phyloP scores from a whole-genome alignment of 2,888 invertebrate species.

The Volucella zonaria region DNA sequence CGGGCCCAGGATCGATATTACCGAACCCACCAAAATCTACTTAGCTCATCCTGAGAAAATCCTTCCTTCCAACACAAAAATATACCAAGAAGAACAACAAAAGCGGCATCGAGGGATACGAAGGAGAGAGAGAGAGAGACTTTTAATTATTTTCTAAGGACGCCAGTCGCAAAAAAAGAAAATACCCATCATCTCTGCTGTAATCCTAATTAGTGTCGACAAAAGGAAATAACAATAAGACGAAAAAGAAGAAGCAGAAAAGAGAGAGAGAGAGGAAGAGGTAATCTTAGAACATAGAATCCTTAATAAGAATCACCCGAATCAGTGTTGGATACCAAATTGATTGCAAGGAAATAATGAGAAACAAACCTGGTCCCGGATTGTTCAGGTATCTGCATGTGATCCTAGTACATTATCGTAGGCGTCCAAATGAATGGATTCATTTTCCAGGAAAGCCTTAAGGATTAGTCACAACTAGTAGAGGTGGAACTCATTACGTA shows the following conservation, averaged over 20 bases:
- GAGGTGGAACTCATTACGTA: constrained; percentile 53
- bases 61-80: neutral
- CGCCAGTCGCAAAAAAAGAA: constrained; percentile 23
- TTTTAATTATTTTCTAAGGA: constrained; percentile 67
- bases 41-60: neutral
- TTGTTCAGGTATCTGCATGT: constrained; percentile 9
- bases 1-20: constrained; percentile 45
- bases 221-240: constrained; percentile 17
- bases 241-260: neutral
- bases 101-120: no score
- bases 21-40: constrained; percentile 6
- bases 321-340: constrained; percentile 63
- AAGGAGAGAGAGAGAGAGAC: constrained; percentile 7
- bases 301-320: constrained; percentile 64
- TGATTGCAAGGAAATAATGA: constrained; percentile 60
- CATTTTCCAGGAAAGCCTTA: constrained; percentile 24
- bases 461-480: constrained; percentile 45
- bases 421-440: neutral
- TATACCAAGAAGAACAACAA: neutral
- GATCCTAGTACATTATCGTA: constrained; percentile 35
- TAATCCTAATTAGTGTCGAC: constrained; percentile 68
- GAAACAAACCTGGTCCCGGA: neutral
- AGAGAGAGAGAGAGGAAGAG: constrained; percentile 5
- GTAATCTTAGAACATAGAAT: neutral
- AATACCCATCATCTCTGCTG: constrained; percentile 35